phyloP scores from a whole-genome alignment of 2,113 vertebrate species.

The Shinisaurus crocodilurus region DNA sequence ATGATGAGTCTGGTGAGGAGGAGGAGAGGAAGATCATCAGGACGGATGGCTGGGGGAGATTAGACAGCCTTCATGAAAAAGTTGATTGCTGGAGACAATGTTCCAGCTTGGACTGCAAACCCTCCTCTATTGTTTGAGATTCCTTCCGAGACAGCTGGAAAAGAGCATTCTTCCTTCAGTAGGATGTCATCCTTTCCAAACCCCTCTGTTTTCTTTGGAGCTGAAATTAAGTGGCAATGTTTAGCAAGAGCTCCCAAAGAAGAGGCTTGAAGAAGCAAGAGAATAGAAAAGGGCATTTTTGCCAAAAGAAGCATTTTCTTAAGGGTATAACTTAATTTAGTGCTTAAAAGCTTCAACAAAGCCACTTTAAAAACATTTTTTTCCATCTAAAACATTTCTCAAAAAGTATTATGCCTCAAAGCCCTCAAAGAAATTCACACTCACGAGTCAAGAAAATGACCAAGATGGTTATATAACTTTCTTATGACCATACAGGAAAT shows the following conservation, averaged over 20 bases:
- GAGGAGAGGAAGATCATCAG: neutral
- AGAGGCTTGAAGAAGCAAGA: neutral
- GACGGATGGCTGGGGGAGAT: neutral
- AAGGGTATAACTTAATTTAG: slow-evolving; percentile 4
- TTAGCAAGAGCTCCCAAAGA: neutral
- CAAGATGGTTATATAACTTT: neutral
- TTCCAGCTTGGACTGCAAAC: slow-evolving; percentile 36
- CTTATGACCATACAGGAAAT: neutral
- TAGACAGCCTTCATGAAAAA: neutral
- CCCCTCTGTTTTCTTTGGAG: neutral
- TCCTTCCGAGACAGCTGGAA: slow-evolving; percentile 36
- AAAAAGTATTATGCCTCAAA: neutral
- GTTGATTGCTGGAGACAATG: slow-evolving; percentile 1
- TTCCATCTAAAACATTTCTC: neutral
- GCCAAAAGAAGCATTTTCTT: slow-evolving; percentile 7
- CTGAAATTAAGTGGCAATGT: slow-evolving; percentile 23
- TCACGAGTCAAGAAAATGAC: accelerated
- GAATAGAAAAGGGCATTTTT: neutral
- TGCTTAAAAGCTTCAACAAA: neutral
- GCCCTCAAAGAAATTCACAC: accelerated
- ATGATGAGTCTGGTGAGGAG: neutral
- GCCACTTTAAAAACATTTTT: neutral
- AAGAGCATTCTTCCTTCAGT: slow-evolving; percentile 32
- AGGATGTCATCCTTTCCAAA: neutral
- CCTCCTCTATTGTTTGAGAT: slow-evolving; percentile 42